phyloP scores from a whole-genome alignment of 1,140 invertebrate species.

The Pseudachorutes palmiensis region DNA sequence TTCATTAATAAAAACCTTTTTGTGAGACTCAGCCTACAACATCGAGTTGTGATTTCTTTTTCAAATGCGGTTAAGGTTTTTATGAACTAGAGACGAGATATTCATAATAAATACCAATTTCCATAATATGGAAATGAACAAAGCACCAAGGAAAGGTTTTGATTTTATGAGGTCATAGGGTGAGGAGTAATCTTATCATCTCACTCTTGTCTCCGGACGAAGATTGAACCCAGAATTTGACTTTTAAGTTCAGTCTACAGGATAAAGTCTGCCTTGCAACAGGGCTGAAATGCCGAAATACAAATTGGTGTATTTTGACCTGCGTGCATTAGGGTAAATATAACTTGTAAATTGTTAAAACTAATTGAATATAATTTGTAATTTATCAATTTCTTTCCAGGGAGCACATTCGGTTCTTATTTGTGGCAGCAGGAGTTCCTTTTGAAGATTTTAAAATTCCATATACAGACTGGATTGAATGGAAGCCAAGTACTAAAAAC shows the following conservation, averaged over 20 bases:
- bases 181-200: too few relatives aligned
- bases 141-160: constrained; percentile 67
- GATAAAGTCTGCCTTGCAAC: background rate
- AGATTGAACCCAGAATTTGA: background rate
- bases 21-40: too few relatives aligned
- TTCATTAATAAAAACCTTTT: too few relatives aligned
- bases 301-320: background rate
- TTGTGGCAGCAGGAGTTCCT: constrained; percentile 53
- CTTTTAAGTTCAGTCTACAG: background rate
- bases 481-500: background rate
- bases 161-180: too few relatives aligned
- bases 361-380: background rate
- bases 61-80: too few relatives aligned
- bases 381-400: constrained; percentile 25
- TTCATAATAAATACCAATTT: too few relatives aligned
- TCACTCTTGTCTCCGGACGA: background rate
- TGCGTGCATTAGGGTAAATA: background rate
- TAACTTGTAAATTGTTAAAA: too few relatives aligned
- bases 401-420: constrained; percentile 58
- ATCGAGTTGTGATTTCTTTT: too few relatives aligned
- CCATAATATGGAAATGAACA: constrained; percentile 67
- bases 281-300: background rate
- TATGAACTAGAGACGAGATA: too few relatives aligned
- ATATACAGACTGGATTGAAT: background rate
- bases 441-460: constrained; percentile 54